These are phyloP conservation scores for Poeciliopsis turneri DNA, from an alignment of 2,797 vertebrate species.

Conservation along the genomic window DNA sequence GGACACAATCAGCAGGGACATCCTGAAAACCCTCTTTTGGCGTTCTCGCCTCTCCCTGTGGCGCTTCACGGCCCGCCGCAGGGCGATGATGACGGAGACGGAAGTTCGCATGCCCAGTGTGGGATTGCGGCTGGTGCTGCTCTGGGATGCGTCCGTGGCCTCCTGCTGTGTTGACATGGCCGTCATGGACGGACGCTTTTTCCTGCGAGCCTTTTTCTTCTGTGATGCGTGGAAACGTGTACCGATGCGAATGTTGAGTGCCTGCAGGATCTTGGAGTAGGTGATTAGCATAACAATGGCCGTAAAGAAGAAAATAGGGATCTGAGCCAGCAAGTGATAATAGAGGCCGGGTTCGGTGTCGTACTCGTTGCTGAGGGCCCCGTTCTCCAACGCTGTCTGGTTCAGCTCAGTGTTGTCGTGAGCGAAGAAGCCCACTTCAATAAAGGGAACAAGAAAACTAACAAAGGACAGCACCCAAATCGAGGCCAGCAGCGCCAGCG, in stretches of 20 bases:
- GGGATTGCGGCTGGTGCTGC: slow-evolving; percentile 86
- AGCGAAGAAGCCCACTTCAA: slow-evolving; percentile 96
- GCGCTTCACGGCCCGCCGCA: slow-evolving; percentile 93
- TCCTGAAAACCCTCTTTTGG: slow-evolving; percentile 96
- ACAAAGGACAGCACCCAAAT: slow-evolving; percentile 96
- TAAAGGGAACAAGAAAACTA: slow-evolving; percentile 96
- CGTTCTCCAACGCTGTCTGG: slow-evolving; percentile 88
- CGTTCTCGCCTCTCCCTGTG: slow-evolving; percentile 94
- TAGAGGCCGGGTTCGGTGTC: slow-evolving; percentile 95
- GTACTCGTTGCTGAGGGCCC: slow-evolving; percentile 87
- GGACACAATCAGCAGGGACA: slow-evolving; percentile 98
- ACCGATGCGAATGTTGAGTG: slow-evolving; percentile 97
- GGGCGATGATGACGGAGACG: slow-evolving; percentile 96
- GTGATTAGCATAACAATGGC: slow-evolving; percentile 96
- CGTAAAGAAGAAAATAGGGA: slow-evolving; percentile 97
- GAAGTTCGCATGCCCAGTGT: slow-evolving; percentile 96
- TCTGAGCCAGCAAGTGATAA: slow-evolving; percentile 96
- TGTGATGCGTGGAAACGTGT: slow-evolving; percentile 93
- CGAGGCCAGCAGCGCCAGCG: slow-evolving; percentile 89
- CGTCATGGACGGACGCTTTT: slow-evolving; percentile 94
- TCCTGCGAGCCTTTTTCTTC: slow-evolving; percentile 95
- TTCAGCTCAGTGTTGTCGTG: slow-evolving; percentile 87
- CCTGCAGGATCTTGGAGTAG: slow-evolving; percentile 97
- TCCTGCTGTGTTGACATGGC: slow-evolving; percentile 79
- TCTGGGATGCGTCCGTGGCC: slow-evolving; percentile 85